Percentiles rank a stretch among this genome's conserved stretches.
Evolutionary conservation across 2,888 invertebrate genomes (phyloP).

Genomic region (Aspidiotus destructor): DNA sequence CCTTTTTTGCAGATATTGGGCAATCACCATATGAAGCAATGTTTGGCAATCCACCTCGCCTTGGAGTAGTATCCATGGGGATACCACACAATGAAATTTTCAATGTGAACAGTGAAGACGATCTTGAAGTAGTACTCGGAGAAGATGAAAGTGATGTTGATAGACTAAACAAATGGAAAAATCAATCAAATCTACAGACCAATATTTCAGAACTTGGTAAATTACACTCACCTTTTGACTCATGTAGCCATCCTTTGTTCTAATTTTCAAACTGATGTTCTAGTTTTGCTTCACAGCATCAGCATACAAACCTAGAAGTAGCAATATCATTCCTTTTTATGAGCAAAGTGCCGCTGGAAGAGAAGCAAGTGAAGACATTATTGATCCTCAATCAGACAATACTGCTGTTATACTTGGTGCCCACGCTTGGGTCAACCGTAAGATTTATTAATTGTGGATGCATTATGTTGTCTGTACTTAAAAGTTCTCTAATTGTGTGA

Average conservation of each 20-base stretch:
- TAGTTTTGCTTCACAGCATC: neutral
- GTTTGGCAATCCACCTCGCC: neutral
- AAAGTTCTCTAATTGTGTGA: no score
- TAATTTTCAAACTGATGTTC: neutral
- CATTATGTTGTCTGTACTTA: no score
- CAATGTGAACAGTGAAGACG: conserved; percentile 4
- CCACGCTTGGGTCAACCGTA: neutral
- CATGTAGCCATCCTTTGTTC: no score
- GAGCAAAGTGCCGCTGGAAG: neutral
- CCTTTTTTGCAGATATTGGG: no score
- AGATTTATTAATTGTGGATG: no score
- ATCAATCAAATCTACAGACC: neutral
- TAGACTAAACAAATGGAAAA: neutral
- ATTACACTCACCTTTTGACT: neutral
- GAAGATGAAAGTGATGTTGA: neutral
- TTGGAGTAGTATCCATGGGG: neutral
- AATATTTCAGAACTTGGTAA: neutral
- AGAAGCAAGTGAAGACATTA: neutral
- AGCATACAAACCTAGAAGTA: neutral
- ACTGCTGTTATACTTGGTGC: neutral
- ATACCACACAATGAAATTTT: neutral
- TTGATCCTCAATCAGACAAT: neutral
- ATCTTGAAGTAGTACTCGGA: neutral
- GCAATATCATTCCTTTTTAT: neutral
- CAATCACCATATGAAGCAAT: neutral